Evolutionary conservation across 2,113 vertebrate species (phyloP), one percentile per base, ranked within the genome.

Genomic region (Campylomormyrus tamandua): DNA sequence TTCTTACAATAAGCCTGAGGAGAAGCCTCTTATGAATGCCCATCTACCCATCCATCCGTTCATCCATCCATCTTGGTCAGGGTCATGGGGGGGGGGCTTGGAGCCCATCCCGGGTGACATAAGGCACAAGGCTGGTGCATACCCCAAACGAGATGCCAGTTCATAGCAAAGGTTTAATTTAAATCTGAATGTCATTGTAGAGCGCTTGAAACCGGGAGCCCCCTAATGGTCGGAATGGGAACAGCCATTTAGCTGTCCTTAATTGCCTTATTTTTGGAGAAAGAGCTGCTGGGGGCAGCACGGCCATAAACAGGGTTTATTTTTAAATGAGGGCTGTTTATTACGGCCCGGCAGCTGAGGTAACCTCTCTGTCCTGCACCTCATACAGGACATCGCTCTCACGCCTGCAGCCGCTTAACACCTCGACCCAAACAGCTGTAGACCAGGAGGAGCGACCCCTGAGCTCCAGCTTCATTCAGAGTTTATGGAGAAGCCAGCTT

Each of bases 321-420:
- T 35, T 87, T 52, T 87, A 87, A 87, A 52, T 17, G 24, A 7
- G 24, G 85, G 21, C 11, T 87, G 85, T 87, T 87, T 87, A 87
- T 53, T 87, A 39, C 31, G 1, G 31, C 9, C 11, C 27, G 17
- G n/a, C 85, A 53, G 85, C 85, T 31, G 49, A 87, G 31, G 85
- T 31, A 21, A 35, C 27, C 21, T 87, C 45, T n/a, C 2, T 48
- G 39, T 84, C 83, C 83, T 13, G 39, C 42, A 11, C 83, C 83
- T 84, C 45, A 48, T n/a, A 42, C 45, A 84, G 83, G 83, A 84
- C 45, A 24, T 84, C 8, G 7, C 45, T 42, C 39, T 46, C 83
- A 84, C 39, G 8, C 35, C 83, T 84, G 46, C 45, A 48, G 24
- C 45, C 24, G 39, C 42, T 48, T 84, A 84, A 84, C 83, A 84